Conservation (phyloP, 2,113 vertebrate genomes). For the Ptilonorhynchus violaceus region DNA sequence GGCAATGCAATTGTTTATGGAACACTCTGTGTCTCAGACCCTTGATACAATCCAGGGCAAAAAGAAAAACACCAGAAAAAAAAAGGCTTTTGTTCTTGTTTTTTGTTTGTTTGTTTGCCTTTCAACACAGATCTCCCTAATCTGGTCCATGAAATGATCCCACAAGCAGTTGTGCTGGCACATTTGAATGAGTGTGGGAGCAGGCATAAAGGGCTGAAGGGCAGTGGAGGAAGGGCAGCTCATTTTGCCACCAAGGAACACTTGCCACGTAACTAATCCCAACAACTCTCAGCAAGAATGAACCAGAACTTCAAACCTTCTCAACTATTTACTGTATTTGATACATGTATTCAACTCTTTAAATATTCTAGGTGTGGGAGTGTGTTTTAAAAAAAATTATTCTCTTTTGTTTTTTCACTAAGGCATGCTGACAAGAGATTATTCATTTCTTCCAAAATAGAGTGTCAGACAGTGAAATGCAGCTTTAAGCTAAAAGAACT, state of each 20-base stretch:
- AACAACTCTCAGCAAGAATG: not conserved
- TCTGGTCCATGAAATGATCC: not conserved
- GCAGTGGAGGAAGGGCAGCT: not conserved
- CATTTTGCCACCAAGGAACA: not conserved
- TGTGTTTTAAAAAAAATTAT: not conserved
- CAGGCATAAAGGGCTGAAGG: not conserved
- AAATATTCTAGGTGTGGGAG: not conserved
- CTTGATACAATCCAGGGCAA: not conserved
- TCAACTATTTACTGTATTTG: not conserved
- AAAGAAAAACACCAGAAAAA: not conserved
- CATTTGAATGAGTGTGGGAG: not conserved
- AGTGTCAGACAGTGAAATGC: slow-evolving; percentile 24
- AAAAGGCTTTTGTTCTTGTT: not conserved
- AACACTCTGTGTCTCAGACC: not conserved
- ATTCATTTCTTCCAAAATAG: slow-evolving; percentile 15
- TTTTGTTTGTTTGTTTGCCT: not conserved
- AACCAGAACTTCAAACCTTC: not conserved
- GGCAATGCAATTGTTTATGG: not conserved
- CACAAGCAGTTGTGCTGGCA: not conserved
- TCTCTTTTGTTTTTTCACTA: not conserved
- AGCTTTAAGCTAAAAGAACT: not conserved
- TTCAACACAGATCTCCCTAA: not conserved
- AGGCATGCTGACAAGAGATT: not conserved
- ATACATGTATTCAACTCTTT: not conserved
- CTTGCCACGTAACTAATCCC: not conserved